phyloP scores from a whole-genome alignment of 2,888 invertebrate genomes.

The Sinodicranocentrus sp. region DNA sequence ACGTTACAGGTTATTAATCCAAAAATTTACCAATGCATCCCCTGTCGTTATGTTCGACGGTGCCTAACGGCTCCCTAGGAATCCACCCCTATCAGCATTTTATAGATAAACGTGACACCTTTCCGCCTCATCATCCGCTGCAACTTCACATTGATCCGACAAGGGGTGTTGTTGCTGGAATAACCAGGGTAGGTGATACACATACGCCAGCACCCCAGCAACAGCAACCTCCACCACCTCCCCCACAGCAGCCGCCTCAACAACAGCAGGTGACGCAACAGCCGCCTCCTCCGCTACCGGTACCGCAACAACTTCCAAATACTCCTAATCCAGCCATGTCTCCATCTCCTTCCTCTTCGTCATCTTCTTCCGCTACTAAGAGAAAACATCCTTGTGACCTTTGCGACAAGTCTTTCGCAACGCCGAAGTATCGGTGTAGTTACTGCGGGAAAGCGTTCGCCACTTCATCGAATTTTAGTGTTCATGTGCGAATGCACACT shows the following conservation, averaged over 20 bases:
- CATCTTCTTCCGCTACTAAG: conserved; percentile 52
- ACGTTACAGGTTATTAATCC: too few species aligned
- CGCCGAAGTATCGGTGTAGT: conserved; percentile 55
- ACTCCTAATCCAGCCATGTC: conserved; percentile 56
- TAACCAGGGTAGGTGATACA: conserved; percentile 34
- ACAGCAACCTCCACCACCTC: conserved; percentile 47
- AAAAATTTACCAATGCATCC: conserved; percentile 54
- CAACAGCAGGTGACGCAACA: conserved; percentile 25
- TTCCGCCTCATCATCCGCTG: conserved; percentile 55
- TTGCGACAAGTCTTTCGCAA: conserved; percentile 57
- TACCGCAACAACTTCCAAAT: conserved; percentile 21
- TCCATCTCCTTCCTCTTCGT: conserved; percentile 58
- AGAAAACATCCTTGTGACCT: conserved; percentile 57
- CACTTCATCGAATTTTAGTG: conserved; percentile 52
- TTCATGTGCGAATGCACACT: conserved; percentile 57
- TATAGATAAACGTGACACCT: conserved; percentile 52
- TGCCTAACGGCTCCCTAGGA: conserved; percentile 66
- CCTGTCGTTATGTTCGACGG: conserved; percentile 60
- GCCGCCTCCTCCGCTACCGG: conserved; percentile 38
- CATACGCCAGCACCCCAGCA: conserved; percentile 48
- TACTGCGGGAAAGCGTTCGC: conserved; percentile 59
- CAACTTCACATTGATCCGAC: conserved; percentile 59
- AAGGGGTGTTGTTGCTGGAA: conserved; percentile 57
- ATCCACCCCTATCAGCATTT: conserved; percentile 62
- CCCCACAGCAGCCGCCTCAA: conserved; percentile 36